Conservation (phyloP, 2,113 vertebrate genomes). For the Antennarius striatus region DNA sequence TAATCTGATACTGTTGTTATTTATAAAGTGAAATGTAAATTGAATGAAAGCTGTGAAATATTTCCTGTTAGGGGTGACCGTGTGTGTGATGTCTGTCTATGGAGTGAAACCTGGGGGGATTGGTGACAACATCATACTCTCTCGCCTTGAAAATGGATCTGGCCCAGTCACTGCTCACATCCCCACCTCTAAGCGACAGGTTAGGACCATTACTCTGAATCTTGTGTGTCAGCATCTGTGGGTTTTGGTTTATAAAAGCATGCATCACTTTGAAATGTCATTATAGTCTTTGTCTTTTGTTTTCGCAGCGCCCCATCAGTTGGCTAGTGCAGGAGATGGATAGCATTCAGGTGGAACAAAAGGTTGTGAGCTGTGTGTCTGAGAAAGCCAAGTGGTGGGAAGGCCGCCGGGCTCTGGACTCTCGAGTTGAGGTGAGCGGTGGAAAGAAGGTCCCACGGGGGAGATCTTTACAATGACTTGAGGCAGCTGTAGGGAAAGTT, state of each 20-base stretch:
- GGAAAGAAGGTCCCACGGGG: background rate
- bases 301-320: constrained; percentile 75
- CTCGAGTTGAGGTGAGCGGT: constrained; percentile 82
- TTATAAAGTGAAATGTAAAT: background rate
- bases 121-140: constrained; percentile 82
- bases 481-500: too few relatives aligned
- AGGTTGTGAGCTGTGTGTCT: constrained; percentile 80
- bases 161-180: constrained; percentile 83
- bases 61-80: constrained; percentile 78
- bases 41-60: background rate
- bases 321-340: constrained; percentile 83
- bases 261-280: background rate
- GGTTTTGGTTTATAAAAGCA: background rate
- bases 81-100: constrained; percentile 84
- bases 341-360: constrained; percentile 85
- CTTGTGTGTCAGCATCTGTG: too few relatives aligned
- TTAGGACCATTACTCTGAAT: constrained; percentile 53
- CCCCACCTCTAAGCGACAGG: constrained; percentile 77
- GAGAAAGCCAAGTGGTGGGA: constrained; percentile 91
- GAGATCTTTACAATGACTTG: background rate
- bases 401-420: constrained; percentile 82
- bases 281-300: background rate
- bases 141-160: constrained; percentile 80
- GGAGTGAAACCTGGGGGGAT: constrained; percentile 71
- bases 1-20: background rate